Evolutionary conservation across 2,888 invertebrate genomes (phyloP).

Genomic region (Cosmia pyralina): DNA sequence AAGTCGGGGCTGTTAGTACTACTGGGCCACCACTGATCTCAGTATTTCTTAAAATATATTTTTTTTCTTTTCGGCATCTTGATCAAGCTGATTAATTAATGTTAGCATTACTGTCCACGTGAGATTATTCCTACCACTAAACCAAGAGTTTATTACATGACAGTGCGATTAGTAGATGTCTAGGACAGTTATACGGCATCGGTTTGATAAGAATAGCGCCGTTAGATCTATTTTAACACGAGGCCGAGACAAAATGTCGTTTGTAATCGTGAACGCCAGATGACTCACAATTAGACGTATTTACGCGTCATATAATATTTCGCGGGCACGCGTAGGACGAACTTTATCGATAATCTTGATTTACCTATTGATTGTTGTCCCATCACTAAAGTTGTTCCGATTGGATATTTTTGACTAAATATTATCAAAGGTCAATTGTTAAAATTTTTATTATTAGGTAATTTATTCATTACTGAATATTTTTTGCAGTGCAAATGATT

Average conservation of each 20-base stretch:
- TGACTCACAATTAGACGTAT: constrained; percentile 59
- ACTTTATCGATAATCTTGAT: constrained; percentile 48
- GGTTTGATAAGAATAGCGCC: constrained; percentile 58
- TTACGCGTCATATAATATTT: constrained; percentile 55
- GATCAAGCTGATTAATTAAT: neutral
- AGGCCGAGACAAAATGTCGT: constrained; percentile 57
- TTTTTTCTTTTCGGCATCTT: neutral
- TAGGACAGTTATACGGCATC: constrained; percentile 55
- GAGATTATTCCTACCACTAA: constrained; percentile 27
- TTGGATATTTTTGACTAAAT: constrained; percentile 34
- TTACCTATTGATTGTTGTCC: constrained; percentile 19
- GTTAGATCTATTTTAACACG: constrained; percentile 60
- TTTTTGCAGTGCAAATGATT: constrained; percentile 43
- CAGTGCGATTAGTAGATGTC: constrained; percentile 54
- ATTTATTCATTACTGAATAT: constrained; percentile 47
- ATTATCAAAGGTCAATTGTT: constrained; percentile 22
- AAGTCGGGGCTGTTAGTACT: too few species aligned
- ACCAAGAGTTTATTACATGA: constrained; percentile 47
- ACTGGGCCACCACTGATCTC: too few species aligned
- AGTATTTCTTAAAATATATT: too few species aligned
- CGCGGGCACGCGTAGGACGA: constrained; percentile 31
- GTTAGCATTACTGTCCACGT: neutral
- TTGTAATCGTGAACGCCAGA: constrained; percentile 57
- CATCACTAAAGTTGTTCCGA: constrained; percentile 39
- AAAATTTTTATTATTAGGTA: constrained; percentile 47